These are phyloP conservation scores for Tanytarsus gracilentus DNA, from an alignment of 2,888 invertebrate genomes.

Conservation along the genomic window DNA sequence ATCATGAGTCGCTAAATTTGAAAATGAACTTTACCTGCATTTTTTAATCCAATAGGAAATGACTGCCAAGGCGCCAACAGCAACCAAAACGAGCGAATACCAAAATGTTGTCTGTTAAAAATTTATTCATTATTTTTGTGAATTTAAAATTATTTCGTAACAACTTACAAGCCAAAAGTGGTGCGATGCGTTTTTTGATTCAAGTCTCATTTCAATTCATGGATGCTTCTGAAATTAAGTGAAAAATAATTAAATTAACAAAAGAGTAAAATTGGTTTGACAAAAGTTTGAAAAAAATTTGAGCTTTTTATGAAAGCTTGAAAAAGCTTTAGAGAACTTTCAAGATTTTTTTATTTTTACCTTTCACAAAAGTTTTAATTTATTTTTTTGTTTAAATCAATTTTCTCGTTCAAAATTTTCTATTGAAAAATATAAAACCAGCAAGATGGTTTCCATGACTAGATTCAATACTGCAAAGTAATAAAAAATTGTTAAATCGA, in stretches of 20 bases:
- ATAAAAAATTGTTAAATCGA: too few relatives aligned
- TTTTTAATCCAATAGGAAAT: conserved; percentile 44
- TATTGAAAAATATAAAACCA: too few relatives aligned
- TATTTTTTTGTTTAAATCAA: too few relatives aligned
- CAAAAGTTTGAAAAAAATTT: too few relatives aligned
- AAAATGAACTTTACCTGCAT: conserved; percentile 40
- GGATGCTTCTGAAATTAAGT: background rate
- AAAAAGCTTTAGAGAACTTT: background rate
- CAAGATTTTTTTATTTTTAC: background rate
- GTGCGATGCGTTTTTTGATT: conserved; percentile 41
- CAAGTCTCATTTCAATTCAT: conserved; percentile 43
- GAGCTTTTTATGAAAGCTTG: background rate
- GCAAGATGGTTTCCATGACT: too few relatives aligned
- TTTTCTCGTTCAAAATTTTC: too few relatives aligned
- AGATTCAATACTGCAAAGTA: too few relatives aligned
- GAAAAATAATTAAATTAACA: too few relatives aligned
- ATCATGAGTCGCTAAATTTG: background rate
- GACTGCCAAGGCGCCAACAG: conserved; percentile 42
- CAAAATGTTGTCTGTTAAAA: conserved; percentile 39
- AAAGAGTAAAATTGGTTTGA: background rate
- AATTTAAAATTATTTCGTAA: background rate
- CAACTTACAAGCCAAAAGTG: conserved; percentile 45
- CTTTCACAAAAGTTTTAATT: background rate
- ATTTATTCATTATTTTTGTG: too few relatives aligned
- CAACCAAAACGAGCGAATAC: conserved; percentile 43